Evolutionary conservation across 2,797 vertebrate species (phyloP).

Genomic region (Spheniscus humboldti): DNA sequence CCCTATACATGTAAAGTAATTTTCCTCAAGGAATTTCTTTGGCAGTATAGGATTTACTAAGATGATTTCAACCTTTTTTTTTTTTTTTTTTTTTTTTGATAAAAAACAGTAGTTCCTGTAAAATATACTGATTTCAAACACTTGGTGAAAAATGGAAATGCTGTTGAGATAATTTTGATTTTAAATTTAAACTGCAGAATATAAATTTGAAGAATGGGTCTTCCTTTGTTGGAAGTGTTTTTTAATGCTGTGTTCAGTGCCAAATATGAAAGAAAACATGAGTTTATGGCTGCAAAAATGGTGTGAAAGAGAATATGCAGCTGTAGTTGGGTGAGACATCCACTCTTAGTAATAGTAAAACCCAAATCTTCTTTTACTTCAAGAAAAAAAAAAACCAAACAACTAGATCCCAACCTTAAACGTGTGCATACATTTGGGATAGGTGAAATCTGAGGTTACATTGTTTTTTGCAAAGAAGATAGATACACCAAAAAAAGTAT

Average conservation of each 20-base stretch:
- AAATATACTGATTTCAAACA: not conserved
- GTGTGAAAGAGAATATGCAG: not conserved
- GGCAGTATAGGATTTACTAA: not conserved
- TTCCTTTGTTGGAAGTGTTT: not conserved
- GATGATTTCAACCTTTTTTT: not conserved
- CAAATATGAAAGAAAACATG: not conserved
- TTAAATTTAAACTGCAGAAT: not conserved
- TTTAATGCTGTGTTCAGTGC: not conserved
- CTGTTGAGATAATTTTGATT: not conserved
- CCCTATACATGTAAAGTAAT: not conserved
- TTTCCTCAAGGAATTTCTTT: not conserved
- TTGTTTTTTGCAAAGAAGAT: not conserved
- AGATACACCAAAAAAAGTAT: not conserved
- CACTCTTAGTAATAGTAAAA: not conserved
- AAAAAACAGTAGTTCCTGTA: not conserved
- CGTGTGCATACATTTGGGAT: accelerated
- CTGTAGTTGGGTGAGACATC: not conserved
- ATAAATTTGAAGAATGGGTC: not conserved
- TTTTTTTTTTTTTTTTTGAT: not conserved
- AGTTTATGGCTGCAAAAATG: not conserved
- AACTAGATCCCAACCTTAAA: not conserved
- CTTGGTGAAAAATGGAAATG: not conserved
- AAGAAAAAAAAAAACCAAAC: not conserved
- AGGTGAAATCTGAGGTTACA: not conserved
- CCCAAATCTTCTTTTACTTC: not conserved